Percentiles rank a stretch among this genome's conserved stretches.
Evolutionary conservation across 2,888 invertebrate genomes (phyloP).

Genomic region (Sarcophaga carnaria): DNA sequence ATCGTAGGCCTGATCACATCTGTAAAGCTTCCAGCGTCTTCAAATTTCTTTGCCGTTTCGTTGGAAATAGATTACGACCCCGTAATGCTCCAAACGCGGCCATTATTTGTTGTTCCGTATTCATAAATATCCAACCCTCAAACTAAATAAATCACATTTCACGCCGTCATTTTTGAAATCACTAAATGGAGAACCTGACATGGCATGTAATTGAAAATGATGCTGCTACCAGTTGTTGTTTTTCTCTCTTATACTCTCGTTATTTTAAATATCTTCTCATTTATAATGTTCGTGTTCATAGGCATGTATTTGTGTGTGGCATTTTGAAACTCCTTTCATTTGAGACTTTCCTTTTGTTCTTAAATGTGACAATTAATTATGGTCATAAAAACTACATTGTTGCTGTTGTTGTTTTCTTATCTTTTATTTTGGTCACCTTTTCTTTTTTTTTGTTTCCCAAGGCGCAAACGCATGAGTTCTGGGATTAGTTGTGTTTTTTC

Average conservation of each 20-base stretch:
- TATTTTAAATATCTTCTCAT: constrained; percentile 50
- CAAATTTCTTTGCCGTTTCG: too few relatives aligned
- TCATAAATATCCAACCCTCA: too few relatives aligned
- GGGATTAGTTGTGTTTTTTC: constrained; percentile 32
- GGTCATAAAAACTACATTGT: constrained; percentile 49
- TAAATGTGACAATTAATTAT: constrained; percentile 63
- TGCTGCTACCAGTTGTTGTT: constrained; percentile 63
- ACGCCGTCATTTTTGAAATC: too few relatives aligned
- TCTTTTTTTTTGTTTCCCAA: constrained; percentile 29
- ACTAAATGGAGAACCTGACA: too few relatives aligned
- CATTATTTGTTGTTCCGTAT: too few relatives aligned
- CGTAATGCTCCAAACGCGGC: too few relatives aligned
- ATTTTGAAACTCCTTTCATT: constrained; percentile 47
- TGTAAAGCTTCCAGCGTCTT: too few relatives aligned
- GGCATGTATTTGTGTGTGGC: constrained; percentile 23
- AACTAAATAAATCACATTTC: too few relatives aligned
- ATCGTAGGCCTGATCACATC: too few relatives aligned
- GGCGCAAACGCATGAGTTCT: constrained; percentile 29
- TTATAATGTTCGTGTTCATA: constrained; percentile 12
- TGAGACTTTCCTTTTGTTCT: constrained; percentile 34
- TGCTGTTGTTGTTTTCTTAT: constrained; percentile 41
- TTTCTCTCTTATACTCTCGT: constrained; percentile 51
- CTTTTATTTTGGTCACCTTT: constrained; percentile 50
- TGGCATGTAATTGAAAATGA: too few relatives aligned
- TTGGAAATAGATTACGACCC: too few relatives aligned